Percentiles rank a stretch among this genome's conserved stretches.
These are phyloP conservation scores for Ectemnius lituratus DNA, from an alignment of 2,888 invertebrate genomes.

Conservation along the genomic window DNA sequence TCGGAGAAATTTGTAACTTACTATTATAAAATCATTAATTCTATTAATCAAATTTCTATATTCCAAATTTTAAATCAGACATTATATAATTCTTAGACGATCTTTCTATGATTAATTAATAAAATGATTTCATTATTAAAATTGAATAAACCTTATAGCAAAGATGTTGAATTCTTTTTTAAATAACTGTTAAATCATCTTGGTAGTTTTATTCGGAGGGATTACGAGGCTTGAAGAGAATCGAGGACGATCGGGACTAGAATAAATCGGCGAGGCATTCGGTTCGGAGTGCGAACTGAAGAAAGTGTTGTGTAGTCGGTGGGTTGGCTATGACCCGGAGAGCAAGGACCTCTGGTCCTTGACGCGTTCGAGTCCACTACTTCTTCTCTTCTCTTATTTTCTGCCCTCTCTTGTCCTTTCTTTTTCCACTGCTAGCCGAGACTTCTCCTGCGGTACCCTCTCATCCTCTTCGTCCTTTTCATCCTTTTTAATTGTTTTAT, in stretches of 20 bases:
- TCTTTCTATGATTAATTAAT: too few species aligned
- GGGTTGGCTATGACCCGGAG: constrained; percentile 69
- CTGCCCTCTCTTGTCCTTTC: constrained; percentile 41
- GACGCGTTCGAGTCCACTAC: constrained; percentile 66
- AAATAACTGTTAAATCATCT: too few species aligned
- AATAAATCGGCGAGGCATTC: constrained; percentile 52
- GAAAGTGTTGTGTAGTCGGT: constrained; percentile 67
- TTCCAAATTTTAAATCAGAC: too few species aligned
- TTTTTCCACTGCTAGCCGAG: constrained; percentile 48
- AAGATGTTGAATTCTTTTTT: background rate
- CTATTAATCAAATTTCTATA: too few species aligned
- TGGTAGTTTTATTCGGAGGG: too few species aligned
- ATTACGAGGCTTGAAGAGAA: too few species aligned
- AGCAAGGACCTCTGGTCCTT: constrained; percentile 76
- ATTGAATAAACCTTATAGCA: too few species aligned
- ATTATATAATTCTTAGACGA: too few species aligned
- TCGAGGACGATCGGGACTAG: constrained; percentile 33
- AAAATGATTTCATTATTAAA: too few species aligned
- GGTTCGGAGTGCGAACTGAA: constrained; percentile 43
- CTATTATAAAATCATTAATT: too few species aligned
- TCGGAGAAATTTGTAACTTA: too few species aligned
- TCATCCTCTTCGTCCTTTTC: constrained; percentile 57
- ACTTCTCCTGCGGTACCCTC: constrained; percentile 50
- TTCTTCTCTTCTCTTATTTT: constrained; percentile 56
- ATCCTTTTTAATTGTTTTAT: constrained; percentile 70